Conservation (phyloP, 2,113 vertebrate species). For the Capra hircus region DNA sequence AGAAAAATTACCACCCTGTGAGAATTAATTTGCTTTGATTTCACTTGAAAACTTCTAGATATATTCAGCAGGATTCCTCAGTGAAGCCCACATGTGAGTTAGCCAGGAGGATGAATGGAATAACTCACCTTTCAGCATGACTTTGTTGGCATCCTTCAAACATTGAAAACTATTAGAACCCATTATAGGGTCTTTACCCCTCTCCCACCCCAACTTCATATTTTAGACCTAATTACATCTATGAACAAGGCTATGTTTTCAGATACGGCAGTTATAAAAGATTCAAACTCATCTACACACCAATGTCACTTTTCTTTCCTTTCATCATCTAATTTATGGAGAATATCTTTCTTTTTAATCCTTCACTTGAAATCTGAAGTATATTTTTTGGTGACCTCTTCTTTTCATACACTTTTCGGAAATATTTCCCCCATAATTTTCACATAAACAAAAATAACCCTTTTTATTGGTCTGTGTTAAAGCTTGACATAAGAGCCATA, state of each 20-base stretch:
- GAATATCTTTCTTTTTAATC: background rate
- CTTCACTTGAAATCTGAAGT: background rate
- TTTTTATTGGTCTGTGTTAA: background rate
- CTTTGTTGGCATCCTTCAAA: constrained; percentile 47
- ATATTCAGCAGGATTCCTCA: background rate
- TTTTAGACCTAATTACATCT: constrained; percentile 26
- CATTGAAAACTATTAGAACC: constrained; percentile 49
- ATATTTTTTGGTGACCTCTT: background rate
- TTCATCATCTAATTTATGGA: background rate
- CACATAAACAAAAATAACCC: background rate
- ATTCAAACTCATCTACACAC: background rate
- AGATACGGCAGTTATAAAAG: background rate
- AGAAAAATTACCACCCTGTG: constrained; percentile 41
- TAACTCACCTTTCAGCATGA: constrained; percentile 1
- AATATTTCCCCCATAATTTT: background rate
- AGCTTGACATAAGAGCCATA: constrained; percentile 37
- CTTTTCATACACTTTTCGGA: background rate
- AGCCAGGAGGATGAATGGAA: background rate
- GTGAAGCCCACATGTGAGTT: constrained; percentile 32
- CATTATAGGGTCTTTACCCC: background rate
- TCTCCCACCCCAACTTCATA: background rate
- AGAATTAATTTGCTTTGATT: constrained; percentile 66
- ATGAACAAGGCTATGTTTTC: background rate
- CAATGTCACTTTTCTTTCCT: background rate
- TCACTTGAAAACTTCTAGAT: constrained; percentile 45